phyloP scores from a whole-genome alignment of 2,797 vertebrate genomes.

The Eptatretus atami region DNA sequence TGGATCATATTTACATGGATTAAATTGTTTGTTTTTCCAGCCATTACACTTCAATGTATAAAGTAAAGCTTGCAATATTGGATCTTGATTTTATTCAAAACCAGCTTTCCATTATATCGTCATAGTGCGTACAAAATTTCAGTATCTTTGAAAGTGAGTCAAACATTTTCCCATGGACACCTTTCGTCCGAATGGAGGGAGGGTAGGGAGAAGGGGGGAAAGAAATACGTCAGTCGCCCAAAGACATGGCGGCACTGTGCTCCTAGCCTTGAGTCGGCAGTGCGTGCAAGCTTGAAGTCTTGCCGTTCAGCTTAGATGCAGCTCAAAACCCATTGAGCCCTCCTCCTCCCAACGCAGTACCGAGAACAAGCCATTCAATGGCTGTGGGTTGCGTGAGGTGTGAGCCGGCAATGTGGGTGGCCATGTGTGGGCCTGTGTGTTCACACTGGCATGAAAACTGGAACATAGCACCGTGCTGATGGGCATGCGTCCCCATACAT shows the following conservation, averaged over 20 bases:
- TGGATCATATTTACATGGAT: too few species aligned
- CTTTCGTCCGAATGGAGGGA: conserved; percentile 7
- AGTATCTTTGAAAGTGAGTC: too few species aligned
- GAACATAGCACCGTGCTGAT: conserved; percentile 42
- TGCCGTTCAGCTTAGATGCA: conserved; percentile 88
- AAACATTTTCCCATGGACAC: too few species aligned
- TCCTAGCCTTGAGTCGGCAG: conserved; percentile 96
- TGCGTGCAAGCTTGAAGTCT: conserved; percentile 73
- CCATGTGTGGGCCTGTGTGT: conserved; percentile 36
- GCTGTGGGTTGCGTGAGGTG: neutral
- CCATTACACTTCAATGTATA: too few species aligned
- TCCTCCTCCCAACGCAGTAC: conserved; percentile 30
- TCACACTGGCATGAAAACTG: conserved; percentile 43
- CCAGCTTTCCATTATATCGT: too few species aligned
- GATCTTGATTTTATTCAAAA: too few species aligned
- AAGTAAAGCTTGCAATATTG: too few species aligned
- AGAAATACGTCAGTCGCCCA: conserved; percentile 48
- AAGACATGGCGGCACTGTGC: conserved; percentile 96
- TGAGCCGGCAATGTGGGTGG: conserved; percentile 7
- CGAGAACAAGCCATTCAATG: conserved; percentile 65
- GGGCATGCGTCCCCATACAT: conserved; percentile 88
- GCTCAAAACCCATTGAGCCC: conserved; percentile 69
- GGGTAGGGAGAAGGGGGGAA: too few species aligned
- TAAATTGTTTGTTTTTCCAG: too few species aligned
- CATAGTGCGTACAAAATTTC: too few species aligned